Evolutionary conservation across 2,797 vertebrate species (phyloP).

Genomic region (Siniperca scherzeri): DNA sequence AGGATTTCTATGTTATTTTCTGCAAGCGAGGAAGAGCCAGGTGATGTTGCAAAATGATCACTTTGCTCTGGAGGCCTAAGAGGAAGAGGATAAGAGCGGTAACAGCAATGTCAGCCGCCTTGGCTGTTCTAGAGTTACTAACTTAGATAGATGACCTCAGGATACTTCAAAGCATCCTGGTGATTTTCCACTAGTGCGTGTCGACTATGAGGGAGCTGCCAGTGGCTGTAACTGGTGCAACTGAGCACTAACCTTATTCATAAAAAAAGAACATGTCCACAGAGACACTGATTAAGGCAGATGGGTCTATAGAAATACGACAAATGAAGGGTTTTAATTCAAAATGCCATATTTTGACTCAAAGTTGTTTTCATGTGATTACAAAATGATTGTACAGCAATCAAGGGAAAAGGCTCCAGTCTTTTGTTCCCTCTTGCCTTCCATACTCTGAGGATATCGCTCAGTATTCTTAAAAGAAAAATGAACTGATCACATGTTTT

Average conservation of each 20-base stretch:
- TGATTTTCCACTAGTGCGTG: constrained; percentile 31
- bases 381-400: not conserved
- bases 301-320: not conserved
- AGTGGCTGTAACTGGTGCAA: constrained; percentile 5
- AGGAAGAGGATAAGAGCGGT: constrained; percentile 4
- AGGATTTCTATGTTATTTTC: constrained; percentile 14
- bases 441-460: not conserved
- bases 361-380: not conserved
- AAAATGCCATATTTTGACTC: not conserved
- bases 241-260: not conserved
- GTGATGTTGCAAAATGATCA: not conserved
- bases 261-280: not conserved
- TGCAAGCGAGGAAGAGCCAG: not conserved
- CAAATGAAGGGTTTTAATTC: constrained; percentile 1
- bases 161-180: constrained; percentile 59
- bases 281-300: not conserved
- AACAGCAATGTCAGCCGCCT: constrained; percentile 16
- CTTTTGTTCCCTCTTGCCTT: not conserved
- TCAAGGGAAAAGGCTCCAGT: not conserved
- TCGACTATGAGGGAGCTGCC: not conserved
- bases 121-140: constrained; percentile 11
- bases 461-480: not conserved
- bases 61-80: not conserved
- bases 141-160: constrained; percentile 59
- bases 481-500: not conserved